Evolutionary conservation across 2,888 invertebrate species (phyloP).

Genomic region (Chironomus riparius): DNA sequence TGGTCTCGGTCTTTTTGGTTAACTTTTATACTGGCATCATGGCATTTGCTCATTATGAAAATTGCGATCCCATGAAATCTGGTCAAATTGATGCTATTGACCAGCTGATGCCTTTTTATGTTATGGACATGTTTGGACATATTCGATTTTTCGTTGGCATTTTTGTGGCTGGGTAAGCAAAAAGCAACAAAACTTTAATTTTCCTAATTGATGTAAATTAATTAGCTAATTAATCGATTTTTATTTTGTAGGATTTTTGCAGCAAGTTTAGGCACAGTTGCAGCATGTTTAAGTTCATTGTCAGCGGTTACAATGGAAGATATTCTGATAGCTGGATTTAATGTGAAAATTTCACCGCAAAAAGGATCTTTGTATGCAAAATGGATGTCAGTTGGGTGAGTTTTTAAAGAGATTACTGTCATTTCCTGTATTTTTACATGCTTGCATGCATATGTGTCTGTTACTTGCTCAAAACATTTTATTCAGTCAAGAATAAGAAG

Average conservation of each 20-base stretch:
- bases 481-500: no score
- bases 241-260: constrained; percentile 1
- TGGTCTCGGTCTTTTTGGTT: constrained; percentile 70
- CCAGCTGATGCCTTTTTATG: constrained; percentile 81
- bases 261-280: constrained; percentile 55
- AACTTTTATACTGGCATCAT: constrained; percentile 83
- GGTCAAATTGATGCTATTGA: constrained; percentile 62
- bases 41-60: constrained; percentile 68
- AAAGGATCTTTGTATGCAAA: not conserved
- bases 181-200: not conserved
- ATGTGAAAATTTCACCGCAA: not conserved
- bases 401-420: not conserved
- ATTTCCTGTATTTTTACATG: not conserved
- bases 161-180: constrained; percentile 69
- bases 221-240: not conserved
- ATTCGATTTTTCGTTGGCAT: constrained; percentile 77
- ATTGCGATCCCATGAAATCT: constrained; percentile 73
- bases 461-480: no score
- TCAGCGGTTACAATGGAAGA: constrained; percentile 89
- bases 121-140: constrained; percentile 70
- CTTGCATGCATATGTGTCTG: no score
- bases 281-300: constrained; percentile 85
- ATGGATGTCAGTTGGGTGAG: not conserved
- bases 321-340: constrained; percentile 56
- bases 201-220: not conserved